phyloP scores from a whole-genome alignment of 2,113 vertebrate genomes.

The Colossoma macropomum region DNA sequence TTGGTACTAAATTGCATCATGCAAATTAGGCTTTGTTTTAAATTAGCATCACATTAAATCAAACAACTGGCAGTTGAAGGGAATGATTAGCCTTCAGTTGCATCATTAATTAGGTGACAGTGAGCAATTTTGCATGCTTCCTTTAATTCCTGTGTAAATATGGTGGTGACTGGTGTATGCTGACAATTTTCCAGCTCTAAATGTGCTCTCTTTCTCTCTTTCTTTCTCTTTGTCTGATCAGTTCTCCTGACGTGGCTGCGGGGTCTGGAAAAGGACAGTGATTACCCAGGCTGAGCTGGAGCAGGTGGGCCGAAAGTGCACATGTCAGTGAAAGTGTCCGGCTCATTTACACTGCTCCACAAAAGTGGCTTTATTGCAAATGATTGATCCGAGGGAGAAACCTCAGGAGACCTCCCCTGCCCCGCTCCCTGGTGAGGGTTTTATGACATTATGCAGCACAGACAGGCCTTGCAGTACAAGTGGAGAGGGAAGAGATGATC shows the following conservation, averaged over 20 bases:
- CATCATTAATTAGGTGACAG: not conserved
- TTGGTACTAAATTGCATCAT: too few relatives aligned
- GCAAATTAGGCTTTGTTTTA: too few relatives aligned
- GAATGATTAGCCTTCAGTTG: not conserved
- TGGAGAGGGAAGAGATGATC: not conserved
- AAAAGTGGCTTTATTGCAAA: slow-evolving; percentile 51
- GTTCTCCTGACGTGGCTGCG: not conserved
- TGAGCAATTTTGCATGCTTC: not conserved
- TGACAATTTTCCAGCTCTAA: not conserved
- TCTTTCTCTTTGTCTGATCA: slow-evolving; percentile 5
- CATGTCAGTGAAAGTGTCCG: slow-evolving; percentile 40
- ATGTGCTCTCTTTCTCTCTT: not conserved
- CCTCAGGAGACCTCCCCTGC: slow-evolving; percentile 8
- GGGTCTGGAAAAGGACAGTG: slow-evolving; percentile 1
- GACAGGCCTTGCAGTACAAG: not conserved
- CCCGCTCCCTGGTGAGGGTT: not conserved
- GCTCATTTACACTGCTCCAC: slow-evolving; percentile 42
- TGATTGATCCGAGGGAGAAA: slow-evolving; percentile 40
- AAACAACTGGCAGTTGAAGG: too few relatives aligned
- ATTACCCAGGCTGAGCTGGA: slow-evolving; percentile 33
- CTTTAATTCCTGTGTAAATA: not conserved
- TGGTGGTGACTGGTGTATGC: not conserved
- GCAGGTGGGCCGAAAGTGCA: slow-evolving; percentile 36
- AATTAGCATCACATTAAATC: too few relatives aligned
- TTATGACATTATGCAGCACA: slow-evolving; percentile 6